Evolutionary conservation across 2,888 invertebrate species (phyloP), one percentile per base, ranked within the genome.

Genomic region (Prenolepis imparis): DNA sequence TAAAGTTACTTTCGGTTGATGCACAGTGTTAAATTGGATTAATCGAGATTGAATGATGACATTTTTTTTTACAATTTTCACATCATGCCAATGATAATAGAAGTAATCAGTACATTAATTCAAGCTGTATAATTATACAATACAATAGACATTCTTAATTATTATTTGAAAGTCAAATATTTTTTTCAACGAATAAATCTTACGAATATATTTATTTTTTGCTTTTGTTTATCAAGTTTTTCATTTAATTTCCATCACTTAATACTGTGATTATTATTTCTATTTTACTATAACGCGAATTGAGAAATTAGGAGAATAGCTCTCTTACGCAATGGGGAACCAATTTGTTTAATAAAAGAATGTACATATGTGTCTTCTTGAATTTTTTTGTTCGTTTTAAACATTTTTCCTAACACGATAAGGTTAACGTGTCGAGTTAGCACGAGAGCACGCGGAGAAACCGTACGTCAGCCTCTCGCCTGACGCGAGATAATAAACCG

Each of bases 401-500:
- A 52, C n/a, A 52, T 52, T n/a, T 18, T 18, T n/a, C n/a, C 2
- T 52, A 8, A 52, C 48, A n/a, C 18, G 48, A 52, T 21, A 24
- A 44, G 24, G 41, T 21, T 78, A 70, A 68, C 28, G 28, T 28
- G 28, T 52, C 44, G 59, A 36, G 32, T 18, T 8, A 24, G 44
- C 21, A 24, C 41, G 36, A 21, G 36, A 21, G 36, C 9, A 18
- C 8, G 41, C 55, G 68, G 5, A 73, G 18, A n/a, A 52, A 48
- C 28, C 61, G 70, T 64, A 85, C 80, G 83, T 83, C 80, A 52
- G 80, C 78, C 68, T 84, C 67, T 78, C 78, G 80, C 74, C 86
- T 77, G 85, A 86, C 77, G 84, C 85, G 87, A 86, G 86, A 80
- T 87, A 88, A 90, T 89, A 87, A 84, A 84, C 70, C 67, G 72